A percentile compares a stretch with the other conserved stretches of the same genome.
phyloP scores from a whole-genome alignment of 2,797 vertebrate species.

The Morus bassanus region DNA sequence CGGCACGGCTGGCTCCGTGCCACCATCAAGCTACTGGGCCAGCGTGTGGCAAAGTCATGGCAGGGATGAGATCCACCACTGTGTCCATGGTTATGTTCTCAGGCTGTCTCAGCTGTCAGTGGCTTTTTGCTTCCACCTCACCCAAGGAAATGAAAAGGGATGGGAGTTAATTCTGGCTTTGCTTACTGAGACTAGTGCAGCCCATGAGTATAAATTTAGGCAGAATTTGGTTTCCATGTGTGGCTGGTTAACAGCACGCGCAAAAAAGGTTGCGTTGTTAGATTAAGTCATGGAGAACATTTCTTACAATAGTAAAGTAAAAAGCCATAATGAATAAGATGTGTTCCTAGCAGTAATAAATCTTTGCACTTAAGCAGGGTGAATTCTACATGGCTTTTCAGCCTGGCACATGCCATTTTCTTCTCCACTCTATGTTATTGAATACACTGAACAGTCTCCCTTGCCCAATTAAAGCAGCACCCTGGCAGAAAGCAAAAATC shows the following conservation, averaged over 20 bases:
- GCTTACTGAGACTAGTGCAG: background rate
- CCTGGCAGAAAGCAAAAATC: background rate
- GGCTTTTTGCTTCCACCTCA: background rate
- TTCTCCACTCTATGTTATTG: accelerated
- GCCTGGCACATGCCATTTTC: background rate
- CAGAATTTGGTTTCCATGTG: background rate
- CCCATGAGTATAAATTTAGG: accelerated
- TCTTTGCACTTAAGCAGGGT: background rate
- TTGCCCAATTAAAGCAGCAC: background rate
- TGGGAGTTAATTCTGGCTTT: background rate
- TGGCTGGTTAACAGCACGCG: accelerated
- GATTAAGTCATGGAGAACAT: background rate
- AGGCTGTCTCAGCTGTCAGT: accelerated
- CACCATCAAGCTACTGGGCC: background rate
- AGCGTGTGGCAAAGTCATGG: accelerated
- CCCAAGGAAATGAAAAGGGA: background rate
- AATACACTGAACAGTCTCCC: background rate
- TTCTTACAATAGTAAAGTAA: background rate
- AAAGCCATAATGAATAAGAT: accelerated
- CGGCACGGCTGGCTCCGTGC: background rate
- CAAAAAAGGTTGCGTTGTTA: accelerated
- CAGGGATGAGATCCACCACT: accelerated
- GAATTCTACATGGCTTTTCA: background rate
- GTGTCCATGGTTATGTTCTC: accelerated
- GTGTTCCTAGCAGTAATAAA: background rate